These are phyloP conservation scores for Drosophila silvestris DNA, from an alignment of 2,888 invertebrate genomes.

Conservation along the genomic window DNA sequence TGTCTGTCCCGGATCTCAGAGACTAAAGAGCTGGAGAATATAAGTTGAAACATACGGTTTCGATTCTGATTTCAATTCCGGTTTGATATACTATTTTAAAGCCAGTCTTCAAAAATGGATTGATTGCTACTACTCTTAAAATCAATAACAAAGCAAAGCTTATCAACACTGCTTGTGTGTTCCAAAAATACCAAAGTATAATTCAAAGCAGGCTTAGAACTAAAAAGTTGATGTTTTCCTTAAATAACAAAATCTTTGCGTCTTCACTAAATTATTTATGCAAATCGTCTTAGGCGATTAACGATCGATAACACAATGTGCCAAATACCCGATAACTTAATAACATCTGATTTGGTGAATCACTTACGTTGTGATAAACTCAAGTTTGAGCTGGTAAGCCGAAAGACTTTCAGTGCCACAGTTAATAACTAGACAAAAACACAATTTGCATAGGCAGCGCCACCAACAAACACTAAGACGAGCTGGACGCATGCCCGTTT, in stretches of 20 bases:
- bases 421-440: not conserved
- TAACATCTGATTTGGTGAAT: conserved; percentile 57
- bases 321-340: conserved; percentile 26
- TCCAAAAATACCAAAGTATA: not conserved
- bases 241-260: not conserved
- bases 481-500: conserved; percentile 59
- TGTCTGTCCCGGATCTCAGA: too few relatives aligned
- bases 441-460: not conserved
- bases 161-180: not conserved
- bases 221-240: not conserved
- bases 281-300: not conserved
- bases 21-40: not conserved
- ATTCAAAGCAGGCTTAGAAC: conserved; percentile 4
- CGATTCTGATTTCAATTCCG: not conserved
- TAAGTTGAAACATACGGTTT: too few relatives aligned
- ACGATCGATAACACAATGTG: conserved; percentile 47
- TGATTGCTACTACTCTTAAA: not conserved
- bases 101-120: not conserved
- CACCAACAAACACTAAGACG: not conserved
- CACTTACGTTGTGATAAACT: conserved; percentile 32
- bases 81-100: not conserved
- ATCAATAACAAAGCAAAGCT: not conserved
- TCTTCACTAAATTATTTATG: conserved; percentile 38
- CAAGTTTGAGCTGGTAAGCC: conserved; percentile 18
- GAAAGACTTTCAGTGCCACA: too few relatives aligned